Evolutionary conservation across 2,113 vertebrate species (phyloP).

Genomic region (Chaetura pelagica): DNA sequence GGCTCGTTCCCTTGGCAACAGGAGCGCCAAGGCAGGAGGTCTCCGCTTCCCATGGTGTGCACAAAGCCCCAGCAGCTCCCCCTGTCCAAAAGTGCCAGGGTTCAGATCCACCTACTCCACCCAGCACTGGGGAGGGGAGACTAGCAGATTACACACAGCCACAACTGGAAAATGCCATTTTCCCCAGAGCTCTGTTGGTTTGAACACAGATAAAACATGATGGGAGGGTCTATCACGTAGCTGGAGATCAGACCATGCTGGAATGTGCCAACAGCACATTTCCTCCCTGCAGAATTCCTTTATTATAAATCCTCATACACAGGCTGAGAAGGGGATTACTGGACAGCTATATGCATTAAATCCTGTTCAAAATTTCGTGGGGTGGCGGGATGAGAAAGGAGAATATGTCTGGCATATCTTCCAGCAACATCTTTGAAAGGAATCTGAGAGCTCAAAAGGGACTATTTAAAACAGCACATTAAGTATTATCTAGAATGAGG

Average conservation of each 20-base stretch:
- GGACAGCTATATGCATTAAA: constrained; percentile 9
- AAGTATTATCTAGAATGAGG: not conserved
- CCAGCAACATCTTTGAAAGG: not conserved
- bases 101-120: not conserved
- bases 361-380: not conserved
- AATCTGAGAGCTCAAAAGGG: not conserved
- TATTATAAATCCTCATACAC: not conserved
- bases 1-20: constrained; percentile 48
- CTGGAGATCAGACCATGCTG: not conserved
- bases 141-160: not conserved
- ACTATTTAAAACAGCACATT: not conserved
- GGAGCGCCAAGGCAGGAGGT: not conserved
- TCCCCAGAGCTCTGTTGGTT: not conserved
- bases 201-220: not conserved
- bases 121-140: not conserved
- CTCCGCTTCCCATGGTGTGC: not conserved
- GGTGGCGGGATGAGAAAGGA: not conserved
- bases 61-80: not conserved
- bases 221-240: not conserved
- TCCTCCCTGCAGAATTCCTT: not conserved
- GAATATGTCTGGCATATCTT: not conserved
- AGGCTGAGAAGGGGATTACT: not conserved
- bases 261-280: not conserved
- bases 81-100: not conserved
- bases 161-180: not conserved